Base-by-base conservation (phyloP, 37 sponge, comb jelly and placozoan species). In the Tethya wilhelma region DNA sequence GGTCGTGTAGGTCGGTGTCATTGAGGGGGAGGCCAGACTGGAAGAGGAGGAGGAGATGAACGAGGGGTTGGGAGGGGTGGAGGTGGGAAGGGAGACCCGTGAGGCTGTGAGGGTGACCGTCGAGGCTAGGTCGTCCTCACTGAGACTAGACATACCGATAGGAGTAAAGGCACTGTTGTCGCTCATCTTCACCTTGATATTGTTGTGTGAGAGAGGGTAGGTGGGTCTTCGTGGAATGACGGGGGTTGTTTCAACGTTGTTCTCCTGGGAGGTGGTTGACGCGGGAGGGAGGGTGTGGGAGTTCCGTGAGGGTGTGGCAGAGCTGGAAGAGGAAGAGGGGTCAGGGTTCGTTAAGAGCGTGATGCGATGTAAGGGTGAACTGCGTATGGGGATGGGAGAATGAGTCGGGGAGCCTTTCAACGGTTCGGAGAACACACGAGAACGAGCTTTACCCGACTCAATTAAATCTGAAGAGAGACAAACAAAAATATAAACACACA, bases 271-370 rank as follows among this genome's bases (percentile, higher is more conserved):
- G 59, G 69, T 22, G 57, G 68, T 20, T 20, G 74, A 12, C 36
- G 58, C 28, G 55, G 58, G 78, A 32, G 85, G 85, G 77, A 84
- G 85, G 56, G 85, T 84, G 44, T 77, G 77, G 28, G 85, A 32
- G 9, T n/a, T 34, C 4, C 85, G 85, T 32, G 69, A 25, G 39
- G 83, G 44, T 26, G 65, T 23, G 60, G 68, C 20, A 8, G 57
- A 40, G 42, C 38, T 4, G 34, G 68, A 1, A 11, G 74, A 49
- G 28, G 60, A 20, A 32, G 58, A 43, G 31, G 85, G 68, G 46
- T 22, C 20, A 45, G 42, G 60, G 22, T 20, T 32, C 8, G 39
- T 36, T 2, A 40, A 4, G 56, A 57, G 11, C 4, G 75, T 2
- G 40, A 26, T 30, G 40, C 72, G 71, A 26, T 60, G 81, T 0